These are phyloP conservation scores for Oenanthe oenanthe DNA, from an alignment of 2,113 vertebrate genomes.

Conservation along the genomic window DNA sequence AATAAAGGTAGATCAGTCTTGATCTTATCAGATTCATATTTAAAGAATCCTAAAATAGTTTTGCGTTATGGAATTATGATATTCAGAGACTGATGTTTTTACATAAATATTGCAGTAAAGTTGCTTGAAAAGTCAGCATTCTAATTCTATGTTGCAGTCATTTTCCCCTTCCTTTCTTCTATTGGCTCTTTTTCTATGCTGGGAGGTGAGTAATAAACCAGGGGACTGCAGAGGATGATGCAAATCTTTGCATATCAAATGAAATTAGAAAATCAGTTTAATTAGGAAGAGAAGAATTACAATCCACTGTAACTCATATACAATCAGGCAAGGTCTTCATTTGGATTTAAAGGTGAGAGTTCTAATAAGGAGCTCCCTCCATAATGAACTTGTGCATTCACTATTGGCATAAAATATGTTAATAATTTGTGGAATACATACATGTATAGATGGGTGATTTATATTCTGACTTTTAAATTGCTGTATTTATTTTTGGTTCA, in stretches of 20 bases:
- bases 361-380: background rate
- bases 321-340: constrained; percentile 43
- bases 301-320: background rate
- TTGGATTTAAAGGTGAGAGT: constrained; percentile 28
- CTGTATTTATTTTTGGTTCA: background rate
- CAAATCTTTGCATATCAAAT: constrained; percentile 45
- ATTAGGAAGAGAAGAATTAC: constrained; percentile 19
- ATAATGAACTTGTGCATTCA: background rate
- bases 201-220: background rate
- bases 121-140: background rate
- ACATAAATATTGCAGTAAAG: background rate
- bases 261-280: constrained; percentile 46
- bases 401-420: background rate
- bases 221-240: background rate
- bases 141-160: background rate
- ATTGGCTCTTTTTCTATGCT: background rate
- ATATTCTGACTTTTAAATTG: background rate
- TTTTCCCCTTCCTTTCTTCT: background rate
- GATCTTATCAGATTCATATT: background rate
- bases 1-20: background rate
- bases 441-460: fast-evolving
- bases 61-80: background rate
- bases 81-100: background rate
- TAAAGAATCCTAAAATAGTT: background rate
- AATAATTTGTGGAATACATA: background rate